A percentile compares a stretch with the other conserved stretches of the same genome.
These are phyloP conservation scores for Delichon dasypus DNA, from an alignment of 2,797 vertebrate genomes.

Conservation along the genomic window DNA sequence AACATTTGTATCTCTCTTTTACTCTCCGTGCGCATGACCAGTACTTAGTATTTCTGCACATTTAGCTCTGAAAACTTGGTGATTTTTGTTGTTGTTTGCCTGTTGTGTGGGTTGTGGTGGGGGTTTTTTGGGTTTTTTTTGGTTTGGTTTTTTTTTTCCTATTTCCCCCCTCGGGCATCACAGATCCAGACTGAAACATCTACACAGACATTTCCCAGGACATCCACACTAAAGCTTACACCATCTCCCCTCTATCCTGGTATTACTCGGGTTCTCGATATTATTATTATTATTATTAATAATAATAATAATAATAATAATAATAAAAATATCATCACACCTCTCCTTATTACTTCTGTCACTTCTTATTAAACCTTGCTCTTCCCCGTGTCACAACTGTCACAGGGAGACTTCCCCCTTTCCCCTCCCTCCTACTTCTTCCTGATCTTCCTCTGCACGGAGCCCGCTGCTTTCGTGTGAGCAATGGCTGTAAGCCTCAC, in stretches of 20 bases:
- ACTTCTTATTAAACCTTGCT: not conserved
- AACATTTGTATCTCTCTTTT: not conserved
- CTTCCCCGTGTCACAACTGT: not conserved
- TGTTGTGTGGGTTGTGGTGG: no score
- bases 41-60: not conserved
- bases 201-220: not conserved
- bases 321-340: not conserved
- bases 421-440: not conserved
- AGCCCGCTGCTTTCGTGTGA: constrained; percentile 16
- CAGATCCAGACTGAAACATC: not conserved
- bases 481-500: constrained; percentile 18
- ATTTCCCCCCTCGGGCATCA: not conserved
- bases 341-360: not conserved
- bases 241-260: not conserved
- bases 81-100: not conserved
- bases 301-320: not conserved
- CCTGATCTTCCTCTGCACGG: not conserved
- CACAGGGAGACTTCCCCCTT: not conserved
- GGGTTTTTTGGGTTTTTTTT: no score
- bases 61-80: not conserved
- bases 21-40: no score
- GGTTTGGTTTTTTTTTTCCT: no score
- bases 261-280: not conserved
- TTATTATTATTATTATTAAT: no score
- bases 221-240: not conserved